phyloP scores from a whole-genome alignment of 2,113 vertebrate species.

The Elaphurus davidianus region DNA sequence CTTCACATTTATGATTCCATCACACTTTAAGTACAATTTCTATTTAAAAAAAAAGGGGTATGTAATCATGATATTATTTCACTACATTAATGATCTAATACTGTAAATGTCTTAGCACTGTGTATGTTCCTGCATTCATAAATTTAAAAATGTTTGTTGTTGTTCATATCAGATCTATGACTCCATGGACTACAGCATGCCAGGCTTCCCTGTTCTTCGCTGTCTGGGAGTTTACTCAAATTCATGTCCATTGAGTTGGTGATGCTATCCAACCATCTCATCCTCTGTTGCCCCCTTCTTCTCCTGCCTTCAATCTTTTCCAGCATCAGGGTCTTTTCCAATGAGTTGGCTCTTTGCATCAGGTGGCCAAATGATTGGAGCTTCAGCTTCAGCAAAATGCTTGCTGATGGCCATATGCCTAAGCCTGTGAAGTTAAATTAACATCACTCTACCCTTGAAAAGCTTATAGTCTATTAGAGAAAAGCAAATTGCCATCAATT shows the following conservation, averaged over 20 bases:
- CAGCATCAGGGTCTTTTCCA: not conserved
- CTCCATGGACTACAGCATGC: not conserved
- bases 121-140: not conserved
- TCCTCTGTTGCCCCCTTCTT: not conserved
- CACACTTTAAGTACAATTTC: conserved; percentile 10
- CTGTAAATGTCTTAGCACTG: not conserved
- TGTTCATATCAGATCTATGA: not conserved
- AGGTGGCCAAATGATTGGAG: not conserved
- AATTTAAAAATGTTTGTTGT: not conserved
- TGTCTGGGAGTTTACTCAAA: not conserved
- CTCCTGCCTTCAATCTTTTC: not conserved
- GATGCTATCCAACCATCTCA: not conserved
- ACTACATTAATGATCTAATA: not conserved
- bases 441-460: not conserved
- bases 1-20: conserved; percentile 25
- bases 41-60: not conserved
- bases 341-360: not conserved
- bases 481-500: not conserved
- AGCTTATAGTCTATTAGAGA: not conserved
- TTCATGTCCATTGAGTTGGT: not conserved
- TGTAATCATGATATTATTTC: not conserved
- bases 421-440: not conserved
- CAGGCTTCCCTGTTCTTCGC: not conserved
- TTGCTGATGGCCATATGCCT: not conserved
- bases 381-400: not conserved